These are phyloP conservation scores for Herpetotheres cachinnans DNA, from an alignment of 2,113 vertebrate genomes.

Conservation along the genomic window DNA sequence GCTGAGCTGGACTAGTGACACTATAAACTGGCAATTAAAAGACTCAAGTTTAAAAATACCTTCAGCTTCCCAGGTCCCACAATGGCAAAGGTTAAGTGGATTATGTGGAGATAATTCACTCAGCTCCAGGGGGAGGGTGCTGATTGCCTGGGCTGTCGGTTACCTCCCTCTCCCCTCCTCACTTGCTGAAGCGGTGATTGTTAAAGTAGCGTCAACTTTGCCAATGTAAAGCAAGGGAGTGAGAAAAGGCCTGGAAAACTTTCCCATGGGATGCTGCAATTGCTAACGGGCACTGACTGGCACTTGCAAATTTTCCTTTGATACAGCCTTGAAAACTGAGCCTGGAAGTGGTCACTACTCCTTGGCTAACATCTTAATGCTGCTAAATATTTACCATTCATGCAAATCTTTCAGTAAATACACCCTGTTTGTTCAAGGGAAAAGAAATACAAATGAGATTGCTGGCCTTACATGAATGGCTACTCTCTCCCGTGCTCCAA, in stretches of 20 bases:
- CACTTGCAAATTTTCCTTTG: background rate
- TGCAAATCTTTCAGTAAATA: background rate
- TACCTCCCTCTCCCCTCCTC: slow-evolving; percentile 39
- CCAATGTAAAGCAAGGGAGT: background rate
- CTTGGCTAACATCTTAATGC: background rate
- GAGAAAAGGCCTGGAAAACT: background rate
- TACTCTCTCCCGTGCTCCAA: background rate
- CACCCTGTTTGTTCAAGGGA: background rate
- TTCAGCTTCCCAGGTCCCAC: slow-evolving; percentile 68
- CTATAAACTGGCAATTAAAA: slow-evolving; percentile 80
- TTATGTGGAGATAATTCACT: slow-evolving; percentile 81
- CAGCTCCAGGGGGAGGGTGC: slow-evolving; percentile 62
- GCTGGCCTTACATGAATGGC: background rate
- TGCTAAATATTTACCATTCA: background rate
- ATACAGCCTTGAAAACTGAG: background rate
- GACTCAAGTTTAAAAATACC: slow-evolving; percentile 74
- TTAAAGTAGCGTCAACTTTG: slow-evolving; percentile 25
- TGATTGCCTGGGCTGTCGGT: slow-evolving; percentile 47
- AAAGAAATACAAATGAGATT: background rate
- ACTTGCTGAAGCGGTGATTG: slow-evolving; percentile 28
- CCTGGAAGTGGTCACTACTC: background rate
- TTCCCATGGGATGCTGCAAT: background rate
- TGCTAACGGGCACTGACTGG: background rate
- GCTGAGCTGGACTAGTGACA: slow-evolving; percentile 70
- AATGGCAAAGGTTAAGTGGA: slow-evolving; percentile 83